Base-by-base conservation (phyloP, 1,140 invertebrate species). In the Battus philenor region DNA sequence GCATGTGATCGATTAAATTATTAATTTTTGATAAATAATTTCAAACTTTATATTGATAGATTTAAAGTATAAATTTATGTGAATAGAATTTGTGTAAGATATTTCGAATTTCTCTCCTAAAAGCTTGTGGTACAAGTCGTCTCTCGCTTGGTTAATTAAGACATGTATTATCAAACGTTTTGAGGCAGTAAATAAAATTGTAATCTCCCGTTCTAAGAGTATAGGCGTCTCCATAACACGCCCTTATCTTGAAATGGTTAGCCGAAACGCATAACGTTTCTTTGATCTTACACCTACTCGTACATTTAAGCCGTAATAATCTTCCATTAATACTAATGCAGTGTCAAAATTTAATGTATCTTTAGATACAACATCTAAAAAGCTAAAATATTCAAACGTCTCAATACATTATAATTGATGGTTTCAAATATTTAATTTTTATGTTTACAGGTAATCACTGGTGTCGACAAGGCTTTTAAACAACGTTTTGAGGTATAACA, bases 81-180 rank as follows among this genome's bases (percentile, higher is more conserved):
- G 39, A 49, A 30, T 39, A 34, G 44, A 44, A 29, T 47, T 47
- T 38, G 17, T 27, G n/a, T n/a, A n/a, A n/a, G 9, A 32, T 27
- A 27, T 36, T 26, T 43, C 36, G 27, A 36, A 50, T 33, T 38
- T 30, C 39, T 38, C 22, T 39, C 36, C 45, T 47, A 38, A 48
- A 45, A 54, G 47, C 44, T 49, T 61, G 49, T 63, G 60, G 67
- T 74, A 71, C 54, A 30, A 55, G 70, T 41, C 54, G 31, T 54
- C 50, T 61, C 73, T 69, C 65, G 69, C 73, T 79, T 68, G 67
- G 80, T 80, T 84, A 84, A 84, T 84, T 84, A 84, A 84, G 80
- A 84, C 75, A 78, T 80, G 75, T 74, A 78, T 84, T 81, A 84
- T 81, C 80, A 78, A 81, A 74, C 74, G 73, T 78, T 83, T 81